Evolutionary conservation across 2,113 vertebrate genomes (phyloP).

Genomic region (western clawed frog (Xenopus tropicalis)): UCB_Xtro_10.0 CM004446.2:89339501-89340000

Average conservation of each 20-base stretch:
- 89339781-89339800: conserved; percentile 11
- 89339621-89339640: neutral
- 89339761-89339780: neutral
- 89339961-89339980: neutral
- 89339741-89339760: neutral
- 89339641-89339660: too few relatives aligned
- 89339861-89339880: conserved; percentile 33
- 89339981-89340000: neutral
- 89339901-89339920: conserved; percentile 15
- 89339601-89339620: conserved; percentile 5
- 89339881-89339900: conserved; percentile 40
- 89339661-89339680: conserved; percentile 14
- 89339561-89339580: conserved; percentile 9
- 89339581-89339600: neutral
- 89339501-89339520: too few relatives aligned
- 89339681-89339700: conserved; percentile 18
- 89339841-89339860: conserved; percentile 40
- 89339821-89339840: conserved; percentile 11
- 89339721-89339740: conserved; percentile 12
- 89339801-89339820: conserved; percentile 38
- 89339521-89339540: too few relatives aligned
- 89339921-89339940: neutral
- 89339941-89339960: conserved; percentile 4
- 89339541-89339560: neutral
- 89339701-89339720: neutral